Evolutionary conservation across 2,888 invertebrate species (phyloP), one percentile per base, ranked within the genome.

Genomic region (Erebia palarica): DNA sequence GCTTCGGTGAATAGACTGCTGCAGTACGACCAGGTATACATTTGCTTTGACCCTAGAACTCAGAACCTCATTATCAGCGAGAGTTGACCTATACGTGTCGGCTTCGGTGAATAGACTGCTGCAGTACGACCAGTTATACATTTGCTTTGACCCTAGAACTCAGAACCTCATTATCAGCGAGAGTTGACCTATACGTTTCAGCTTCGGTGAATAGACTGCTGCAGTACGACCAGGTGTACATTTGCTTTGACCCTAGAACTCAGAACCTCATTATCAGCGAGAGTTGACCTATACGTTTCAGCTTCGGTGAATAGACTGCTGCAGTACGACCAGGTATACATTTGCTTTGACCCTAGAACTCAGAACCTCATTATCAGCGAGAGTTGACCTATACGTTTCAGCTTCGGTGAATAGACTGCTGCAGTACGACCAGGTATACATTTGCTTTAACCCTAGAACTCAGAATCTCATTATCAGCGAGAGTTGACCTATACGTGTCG

Each of bases 1-100:
- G 96, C 97, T 78, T 98, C 98, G 0, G 98, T 98, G 42, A 95
- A 95, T 14, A 95, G 95, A 80, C 95, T 96, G 79, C 94, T 98
- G 68, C 96, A 97, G 84, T 98, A 96, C 84, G 95, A 96, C 55
- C 97, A 97, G 95, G 97, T 97, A 47, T 11, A 13, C 44, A 1
- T 11, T 47, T 47, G 7, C 7, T 36, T 36, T 36, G 36, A 7
- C 7, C 36, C 7, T 36, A 36, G 36, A 36, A 36, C 5, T 36
- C 36, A 36, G 7, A 36, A 7, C 36, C 36, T 36, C 36, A 36
- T 36, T 36, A 36, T 36, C 36, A 36, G 36, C 36, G 7, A 36
- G 36, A 36, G 36, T 36, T n/a, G n/a, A n/a, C n/a, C 94, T 98
- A 1, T 98, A 97, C 87, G 97, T 98, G 1, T 98, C 98, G 1